A percentile compares a stretch with the other conserved stretches of the same genome.
Conservation (phyloP, 2,888 invertebrate genomes). For the Ectemnius continuus region DNA sequence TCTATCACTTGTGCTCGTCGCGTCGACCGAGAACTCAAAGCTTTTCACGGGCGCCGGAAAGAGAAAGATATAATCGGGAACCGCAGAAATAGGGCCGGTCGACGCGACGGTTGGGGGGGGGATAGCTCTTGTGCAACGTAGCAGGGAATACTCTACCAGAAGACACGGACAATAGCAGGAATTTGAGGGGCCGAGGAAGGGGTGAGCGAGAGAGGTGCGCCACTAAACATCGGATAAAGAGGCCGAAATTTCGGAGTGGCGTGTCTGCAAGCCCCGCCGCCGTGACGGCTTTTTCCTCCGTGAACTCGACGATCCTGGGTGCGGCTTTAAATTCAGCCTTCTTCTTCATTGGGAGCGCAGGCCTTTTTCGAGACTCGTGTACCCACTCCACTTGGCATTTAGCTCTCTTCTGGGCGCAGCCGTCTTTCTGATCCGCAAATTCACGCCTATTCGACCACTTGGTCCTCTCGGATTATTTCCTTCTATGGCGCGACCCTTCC, state of each 20-base stretch:
- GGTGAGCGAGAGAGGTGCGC: conserved; percentile 14
- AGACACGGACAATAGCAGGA: conserved; percentile 59
- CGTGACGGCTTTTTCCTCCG: conserved; percentile 31
- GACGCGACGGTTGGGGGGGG: neutral
- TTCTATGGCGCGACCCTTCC: neutral
- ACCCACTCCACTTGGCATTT: neutral
- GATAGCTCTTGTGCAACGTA: conserved; percentile 9
- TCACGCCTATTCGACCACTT: neutral
- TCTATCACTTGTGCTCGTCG: conserved; percentile 18
- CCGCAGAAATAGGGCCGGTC: conserved; percentile 22
- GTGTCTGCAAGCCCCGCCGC: conserved; percentile 32
- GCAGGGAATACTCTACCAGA: conserved; percentile 32
- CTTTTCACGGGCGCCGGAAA: conserved; percentile 24
- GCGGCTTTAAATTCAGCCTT: conserved; percentile 21
- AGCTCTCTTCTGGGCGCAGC: neutral
- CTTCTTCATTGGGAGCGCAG: conserved; percentile 2
- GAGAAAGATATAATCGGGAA: conserved; percentile 35
- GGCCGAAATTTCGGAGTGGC: conserved; percentile 47
- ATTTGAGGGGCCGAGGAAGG: conserved; percentile 34
- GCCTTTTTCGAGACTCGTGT: conserved; percentile 7
- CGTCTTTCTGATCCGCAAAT: conserved; percentile 7
- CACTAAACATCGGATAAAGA: conserved; percentile 45
- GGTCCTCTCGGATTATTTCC: conserved; percentile 1
- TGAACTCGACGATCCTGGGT: conserved; percentile 38
- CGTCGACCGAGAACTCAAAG: conserved; percentile 56